Evolutionary conservation across 1,140 invertebrate species (phyloP), one percentile per base, ranked within the genome.

Genomic region (Cherax destructor): DNA sequence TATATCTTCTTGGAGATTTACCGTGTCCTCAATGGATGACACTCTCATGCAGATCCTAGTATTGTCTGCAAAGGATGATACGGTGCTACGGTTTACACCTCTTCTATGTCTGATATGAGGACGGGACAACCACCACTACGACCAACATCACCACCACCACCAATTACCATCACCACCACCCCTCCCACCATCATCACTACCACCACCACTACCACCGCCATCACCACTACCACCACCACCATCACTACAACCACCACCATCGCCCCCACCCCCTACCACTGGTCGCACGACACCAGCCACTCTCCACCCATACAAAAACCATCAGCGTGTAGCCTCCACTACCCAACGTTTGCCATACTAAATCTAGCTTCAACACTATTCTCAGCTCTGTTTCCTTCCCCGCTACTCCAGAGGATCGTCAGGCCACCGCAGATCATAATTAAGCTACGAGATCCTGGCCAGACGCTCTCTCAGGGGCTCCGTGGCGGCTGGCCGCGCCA

Each of bases 271-370:
- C 65, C 9, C 16, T 16, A 59, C 56, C 6, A 69, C 13, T 5
- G 65, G 5, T 18, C 21, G 65, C 65, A 69, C 65, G 18, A 69
- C 65, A 69, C 65, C 21, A 18, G 13, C 13, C 56, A 30, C 5
- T 61, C 24, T 61, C 80, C 80, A 61, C 80, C 80, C 56, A 83
- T 83, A 83, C 56, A 83, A 83, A 83, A 83, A 83, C 80, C 13
- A 61, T 61, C 80, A 47, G 16, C 1, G n/a, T 21, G 4, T 61
- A 83, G 61, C 52, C 56, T 61, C 56, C 24, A 18, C 21, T 41
- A 69, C 21, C 18, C 65, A 69, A 81, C 56, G 47, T 65, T 61
- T 61, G 80, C 80, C 80, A 41, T 65, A 59, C 5, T 61, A 83
- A 83, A 83, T 83, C 80, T 56, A 24, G 30, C 30, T 41, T 30